Conservation (phyloP, 1,140 invertebrate genomes). For the Heliconius congener region DNA sequence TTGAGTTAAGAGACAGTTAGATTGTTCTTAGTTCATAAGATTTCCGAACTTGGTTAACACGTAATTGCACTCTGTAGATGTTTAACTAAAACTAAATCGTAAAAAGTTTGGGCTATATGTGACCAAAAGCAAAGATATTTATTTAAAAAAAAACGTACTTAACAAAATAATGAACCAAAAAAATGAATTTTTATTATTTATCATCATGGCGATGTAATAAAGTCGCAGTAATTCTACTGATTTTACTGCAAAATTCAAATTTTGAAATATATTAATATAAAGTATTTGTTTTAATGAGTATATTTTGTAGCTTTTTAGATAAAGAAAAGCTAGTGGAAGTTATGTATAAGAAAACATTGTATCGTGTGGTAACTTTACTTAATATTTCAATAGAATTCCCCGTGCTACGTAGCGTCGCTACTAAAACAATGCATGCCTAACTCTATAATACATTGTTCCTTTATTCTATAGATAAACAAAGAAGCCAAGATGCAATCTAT, state of each 20-base stretch:
- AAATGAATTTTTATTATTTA: no score
- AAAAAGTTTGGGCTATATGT: not conserved
- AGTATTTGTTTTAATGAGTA: no score
- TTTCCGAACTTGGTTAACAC: not conserved
- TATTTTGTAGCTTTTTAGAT: no score
- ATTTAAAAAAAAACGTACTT: no score
- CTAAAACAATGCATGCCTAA: not conserved
- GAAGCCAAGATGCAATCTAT: no score
- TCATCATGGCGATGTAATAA: no score
- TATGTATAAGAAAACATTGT: not conserved
- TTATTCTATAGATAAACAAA: not conserved
- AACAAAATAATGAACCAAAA: no score
- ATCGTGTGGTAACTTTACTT: not conserved
- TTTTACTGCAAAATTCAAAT: no score
- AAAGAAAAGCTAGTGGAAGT: not conserved
- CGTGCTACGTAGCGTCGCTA: not conserved
- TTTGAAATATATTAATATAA: no score
- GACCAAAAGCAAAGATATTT: no score
- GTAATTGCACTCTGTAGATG: not conserved
- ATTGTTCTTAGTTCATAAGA: not conserved
- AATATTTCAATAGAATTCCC: not conserved
- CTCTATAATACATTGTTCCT: not conserved
- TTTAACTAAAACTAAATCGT: not conserved
- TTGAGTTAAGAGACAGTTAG: constrained; percentile 1
- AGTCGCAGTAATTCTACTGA: no score